Evolutionary conservation across 2,888 invertebrate species (phyloP).

Genomic region (Cerastoderma edule): DNA sequence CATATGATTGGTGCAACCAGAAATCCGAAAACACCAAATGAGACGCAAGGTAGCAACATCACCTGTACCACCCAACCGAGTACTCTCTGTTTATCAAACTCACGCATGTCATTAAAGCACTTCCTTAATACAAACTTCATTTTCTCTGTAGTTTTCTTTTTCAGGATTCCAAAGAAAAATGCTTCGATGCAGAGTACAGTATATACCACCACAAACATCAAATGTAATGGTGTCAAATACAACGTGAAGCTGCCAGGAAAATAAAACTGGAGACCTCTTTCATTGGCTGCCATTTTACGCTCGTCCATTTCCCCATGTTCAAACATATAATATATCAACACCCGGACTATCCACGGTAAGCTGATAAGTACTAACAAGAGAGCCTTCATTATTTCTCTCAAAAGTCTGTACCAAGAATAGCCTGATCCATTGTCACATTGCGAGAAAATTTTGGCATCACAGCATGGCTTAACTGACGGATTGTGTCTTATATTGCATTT

Average conservation of each 20-base stretch:
- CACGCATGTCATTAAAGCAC: slow-evolving; percentile 74
- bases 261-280: slow-evolving; percentile 37
- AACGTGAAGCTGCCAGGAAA: slow-evolving; percentile 74
- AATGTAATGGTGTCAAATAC: slow-evolving; percentile 77
- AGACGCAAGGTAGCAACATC: slow-evolving; percentile 75
- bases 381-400: slow-evolving; percentile 63
- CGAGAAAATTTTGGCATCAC: slow-evolving; percentile 59
- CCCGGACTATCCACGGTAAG: slow-evolving; percentile 72
- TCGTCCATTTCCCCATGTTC: slow-evolving; percentile 68
- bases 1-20: slow-evolving; percentile 72
- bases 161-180: slow-evolving; percentile 67
- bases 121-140: slow-evolving; percentile 66
- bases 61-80: slow-evolving; percentile 67
- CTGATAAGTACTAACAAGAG: slow-evolving; percentile 66
- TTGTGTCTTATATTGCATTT: slow-evolving; percentile 75
- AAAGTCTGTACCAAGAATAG: slow-evolving; percentile 65
- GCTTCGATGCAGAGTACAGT: slow-evolving; percentile 70
- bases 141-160: slow-evolving; percentile 59
- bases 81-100: slow-evolving; percentile 50
- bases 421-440: slow-evolving; percentile 32
- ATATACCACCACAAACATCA: slow-evolving; percentile 76
- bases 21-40: slow-evolving; percentile 75
- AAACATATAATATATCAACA: slow-evolving; percentile 71
- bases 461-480: slow-evolving; percentile 68
- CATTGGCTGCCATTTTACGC: slow-evolving; percentile 55